phyloP scores from a whole-genome alignment of 92 coral and sea anemone genomes.

The Virgularia gustaviana region DNA sequence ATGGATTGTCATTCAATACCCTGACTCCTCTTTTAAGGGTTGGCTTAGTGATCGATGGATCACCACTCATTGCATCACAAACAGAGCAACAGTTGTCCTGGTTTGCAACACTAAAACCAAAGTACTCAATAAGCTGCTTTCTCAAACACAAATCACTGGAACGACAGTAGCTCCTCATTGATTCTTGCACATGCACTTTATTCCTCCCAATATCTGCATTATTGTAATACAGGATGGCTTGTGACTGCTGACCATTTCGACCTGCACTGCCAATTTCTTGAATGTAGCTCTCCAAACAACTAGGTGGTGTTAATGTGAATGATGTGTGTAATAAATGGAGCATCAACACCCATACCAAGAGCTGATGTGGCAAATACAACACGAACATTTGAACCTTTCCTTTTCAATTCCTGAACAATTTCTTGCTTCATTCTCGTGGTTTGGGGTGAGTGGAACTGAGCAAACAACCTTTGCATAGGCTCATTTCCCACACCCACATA shows the following conservation, averaged over 20 bases:
- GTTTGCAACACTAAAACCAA: conserved; percentile 44
- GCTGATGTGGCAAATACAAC: conserved; percentile 68
- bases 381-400: conserved; percentile 47
- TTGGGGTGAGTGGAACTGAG: conserved; percentile 63
- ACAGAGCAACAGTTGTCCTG: conserved; percentile 59
- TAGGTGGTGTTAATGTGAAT: conserved; percentile 63
- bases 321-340: conserved; percentile 50
- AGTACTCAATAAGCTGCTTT: conserved; percentile 50
- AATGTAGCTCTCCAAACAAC: conserved; percentile 58
- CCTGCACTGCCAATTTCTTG: conserved; percentile 70
- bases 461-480: conserved; percentile 62
- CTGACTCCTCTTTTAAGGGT: conserved; percentile 46
- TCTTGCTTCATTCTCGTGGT: conserved; percentile 60
- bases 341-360: conserved; percentile 73
- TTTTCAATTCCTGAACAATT: conserved; percentile 52
- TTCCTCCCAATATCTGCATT: conserved; percentile 52
- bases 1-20: conserved; percentile 27
- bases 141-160: conserved; percentile 44
- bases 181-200: conserved; percentile 46
- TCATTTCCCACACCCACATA: conserved; percentile 56
- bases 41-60: conserved; percentile 2
- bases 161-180: conserved; percentile 56
- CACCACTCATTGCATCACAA: conserved; percentile 49
- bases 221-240: conserved; percentile 52
- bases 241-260: conserved; percentile 41